Evolutionary conservation across 2,797 vertebrate genomes (phyloP), one percentile per base, ranked within the genome.

Genomic region (Steatocranus sp.): DNA sequence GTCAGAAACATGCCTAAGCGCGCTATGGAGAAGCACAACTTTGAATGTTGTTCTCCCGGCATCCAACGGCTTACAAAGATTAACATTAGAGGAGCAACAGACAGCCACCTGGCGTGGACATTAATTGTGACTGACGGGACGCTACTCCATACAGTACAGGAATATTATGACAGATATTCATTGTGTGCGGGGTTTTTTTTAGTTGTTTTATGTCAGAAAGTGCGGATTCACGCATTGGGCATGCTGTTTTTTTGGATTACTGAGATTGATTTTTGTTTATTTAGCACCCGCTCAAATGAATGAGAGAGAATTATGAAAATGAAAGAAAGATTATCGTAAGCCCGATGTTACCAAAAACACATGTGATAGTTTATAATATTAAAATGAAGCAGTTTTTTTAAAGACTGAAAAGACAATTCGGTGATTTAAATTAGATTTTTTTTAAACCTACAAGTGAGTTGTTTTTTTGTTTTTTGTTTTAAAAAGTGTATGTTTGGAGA

Each of bases 21-120:
- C 8, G 30, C 30, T 27, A 23, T 1, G 43, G 66, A 48, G 66
- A 11, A 48, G 66, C 1, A 18, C 27, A 58, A 75, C 43, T 74
- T 75, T 25, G 14, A 70, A 53, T 68, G 12, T 38, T 50, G 36
- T 25, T 20, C 20, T 2, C 1, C 38, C 20, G 1, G 15, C 38
- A 54, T 61, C 32, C 54, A 9, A 25, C 46, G 32, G 63, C 74
- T 83, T 23, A 61, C 18, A 25, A 46, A 87, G 82, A 90, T 92
- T 86, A 90, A 82, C 83, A 51, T 32, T 5, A 76, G 70, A 81
- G 2, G 30, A 83, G 48, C 82, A 66, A 3, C 75, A 86, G 75
- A 79, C 84, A 50, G 8, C 58, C 76, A 78, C 32, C 83, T 75
- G 77, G 27, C 53, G 50, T 80, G 75, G 76, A 66, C 18, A 8